These are phyloP conservation scores for Paradisaea rubra DNA, from an alignment of 2,113 vertebrate species.

Conservation along the genomic window DNA sequence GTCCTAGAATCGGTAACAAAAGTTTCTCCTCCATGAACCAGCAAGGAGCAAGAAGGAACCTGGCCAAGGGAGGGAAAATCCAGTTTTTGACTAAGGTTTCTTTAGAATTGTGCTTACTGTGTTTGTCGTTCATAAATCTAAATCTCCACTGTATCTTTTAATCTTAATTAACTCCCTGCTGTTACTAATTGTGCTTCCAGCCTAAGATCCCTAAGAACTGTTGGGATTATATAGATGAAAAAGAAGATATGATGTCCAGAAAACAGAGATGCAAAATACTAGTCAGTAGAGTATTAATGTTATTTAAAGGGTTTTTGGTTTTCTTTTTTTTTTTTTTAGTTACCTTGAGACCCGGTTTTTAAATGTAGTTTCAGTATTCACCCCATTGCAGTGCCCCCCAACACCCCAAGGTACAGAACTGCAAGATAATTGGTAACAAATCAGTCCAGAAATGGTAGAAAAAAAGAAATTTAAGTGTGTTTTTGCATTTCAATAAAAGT, in stretches of 20 bases:
- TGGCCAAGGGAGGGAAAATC: background rate
- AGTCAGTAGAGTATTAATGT: background rate
- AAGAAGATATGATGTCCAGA: background rate
- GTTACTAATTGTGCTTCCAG: background rate
- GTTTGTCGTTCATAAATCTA: background rate
- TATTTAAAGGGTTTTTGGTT: background rate
- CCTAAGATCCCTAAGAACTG: background rate
- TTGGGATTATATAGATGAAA: background rate
- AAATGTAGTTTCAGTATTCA: background rate
- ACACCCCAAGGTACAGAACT: background rate
- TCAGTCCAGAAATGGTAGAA: background rate
- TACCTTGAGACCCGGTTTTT: background rate
- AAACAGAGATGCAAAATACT: background rate
- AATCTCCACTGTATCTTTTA: background rate
- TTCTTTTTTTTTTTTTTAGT: background rate
- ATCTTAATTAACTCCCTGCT: background rate
- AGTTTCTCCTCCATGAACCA: background rate
- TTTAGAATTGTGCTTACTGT: background rate
- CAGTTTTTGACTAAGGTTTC: background rate
- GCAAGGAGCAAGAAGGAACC: accelerated
- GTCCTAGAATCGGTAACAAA: background rate
- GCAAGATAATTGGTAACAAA: background rate
- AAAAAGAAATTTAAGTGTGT: background rate
- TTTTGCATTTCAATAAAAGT: background rate
- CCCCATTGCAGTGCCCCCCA: background rate